Evolutionary conservation across 2,888 invertebrate genomes (phyloP).

Genomic region (Papilio gigon): DNA sequence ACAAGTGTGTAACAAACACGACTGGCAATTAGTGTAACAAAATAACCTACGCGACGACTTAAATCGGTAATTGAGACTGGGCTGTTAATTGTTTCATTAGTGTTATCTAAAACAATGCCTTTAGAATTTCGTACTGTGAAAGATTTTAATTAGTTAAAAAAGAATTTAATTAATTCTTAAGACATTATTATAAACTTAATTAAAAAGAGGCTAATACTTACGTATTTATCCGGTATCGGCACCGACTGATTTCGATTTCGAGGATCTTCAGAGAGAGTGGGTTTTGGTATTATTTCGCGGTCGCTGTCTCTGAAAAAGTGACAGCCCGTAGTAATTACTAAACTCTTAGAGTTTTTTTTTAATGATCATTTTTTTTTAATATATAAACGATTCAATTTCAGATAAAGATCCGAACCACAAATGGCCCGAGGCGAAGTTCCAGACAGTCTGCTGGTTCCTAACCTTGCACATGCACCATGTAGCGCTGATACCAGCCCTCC

Average conservation of each 20-base stretch:
- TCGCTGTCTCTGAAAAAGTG: no score
- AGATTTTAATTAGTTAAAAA: neutral
- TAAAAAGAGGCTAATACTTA: no score
- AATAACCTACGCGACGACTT: slow-evolving; percentile 21
- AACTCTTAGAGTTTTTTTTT: no score
- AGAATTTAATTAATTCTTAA: no score
- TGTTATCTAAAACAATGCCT: slow-evolving; percentile 10
- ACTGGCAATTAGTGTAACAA: slow-evolving; percentile 13
- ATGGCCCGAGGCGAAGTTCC: slow-evolving; percentile 93
- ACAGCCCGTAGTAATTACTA: no score
- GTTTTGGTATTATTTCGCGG: no score
- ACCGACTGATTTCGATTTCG: no score
- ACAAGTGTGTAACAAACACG: neutral
- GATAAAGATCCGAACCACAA: slow-evolving; percentile 79
- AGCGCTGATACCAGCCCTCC: slow-evolving; percentile 93
- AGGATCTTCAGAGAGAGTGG: no score
- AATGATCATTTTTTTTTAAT: no score
- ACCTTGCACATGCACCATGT: slow-evolving; percentile 97
- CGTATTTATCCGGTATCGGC: no score
- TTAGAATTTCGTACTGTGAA: neutral
- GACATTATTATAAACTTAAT: no score
- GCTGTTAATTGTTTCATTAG: slow-evolving; percentile 25
- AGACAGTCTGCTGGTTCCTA: slow-evolving; percentile 98
- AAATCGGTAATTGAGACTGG: slow-evolving; percentile 21
- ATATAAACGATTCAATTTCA: slow-evolving; percentile 52